Base-by-base conservation (phyloP, 1,140 invertebrate genomes). In the Amphibalanus amphitrite region DNA sequence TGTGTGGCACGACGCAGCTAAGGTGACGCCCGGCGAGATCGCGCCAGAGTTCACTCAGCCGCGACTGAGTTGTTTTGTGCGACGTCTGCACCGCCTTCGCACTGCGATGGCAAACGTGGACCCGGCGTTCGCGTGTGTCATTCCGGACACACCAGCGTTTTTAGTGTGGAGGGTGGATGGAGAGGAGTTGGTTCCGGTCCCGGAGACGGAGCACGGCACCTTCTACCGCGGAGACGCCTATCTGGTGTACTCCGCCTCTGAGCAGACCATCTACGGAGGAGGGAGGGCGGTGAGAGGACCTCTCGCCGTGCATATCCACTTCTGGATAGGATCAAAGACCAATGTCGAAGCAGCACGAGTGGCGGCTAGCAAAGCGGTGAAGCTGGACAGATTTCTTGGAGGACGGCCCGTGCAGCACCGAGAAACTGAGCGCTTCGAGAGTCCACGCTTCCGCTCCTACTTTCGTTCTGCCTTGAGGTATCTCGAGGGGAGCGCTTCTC, bases 181-280 rank as follows among this genome's bases (percentile, higher is more conserved):
- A 76, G 83, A 91, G 75, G 85, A 87, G 47, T 84, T 92, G 17
- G 87, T 90, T 68, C 82, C 89, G n/a, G 81, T 93, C 23, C 85
- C 90, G 28, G 85, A 85, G 76, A 85, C 87, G 71, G 87, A 91
- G 78, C 91, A 90, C 81, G 92, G 92, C 29, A 88, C 84, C 70
- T 95, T 95, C 81, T 88, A 89, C 79, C 88, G 90, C 76, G 88
- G 88, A 33, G 91, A 93, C 73, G 90, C 90, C 0, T 95, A 95
- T 79, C 86, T 95, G 70, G 82, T 95, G 74, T 90, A 92, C 77
- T 89, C 89, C 20, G 89, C 90, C 70, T 89, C 87, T 0, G 81
- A 88, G 73, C 82, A 81, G 47, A 20, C 20, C 10, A 23, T 59
- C 33, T 38, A 38, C 47, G 47, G 13, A 59, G 47, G 47, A 17